Evolutionary conservation across 2,113 vertebrate species (phyloP), one percentile per base, ranked within the genome.

Genomic region (Tiliqua scincoides): DNA sequence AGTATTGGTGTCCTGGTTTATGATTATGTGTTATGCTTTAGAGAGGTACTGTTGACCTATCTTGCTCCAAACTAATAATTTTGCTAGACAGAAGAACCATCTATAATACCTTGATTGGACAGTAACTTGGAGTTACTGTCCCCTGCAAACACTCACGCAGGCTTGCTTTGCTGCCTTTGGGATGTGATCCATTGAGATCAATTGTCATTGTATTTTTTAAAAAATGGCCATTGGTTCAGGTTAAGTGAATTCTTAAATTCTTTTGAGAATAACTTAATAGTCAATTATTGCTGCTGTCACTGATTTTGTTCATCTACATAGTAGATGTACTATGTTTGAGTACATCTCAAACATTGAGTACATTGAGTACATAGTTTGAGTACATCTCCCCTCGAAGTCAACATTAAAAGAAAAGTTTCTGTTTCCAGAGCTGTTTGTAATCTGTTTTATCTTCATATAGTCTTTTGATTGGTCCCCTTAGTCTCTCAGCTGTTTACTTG

Each of bases 201-300:
- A 76, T 92, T 65, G 71, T 89, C 91, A 90, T 92, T 91, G 91
- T 89, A 89, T 93, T n/a, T n/a, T n/a, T n/a, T 95, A 93, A 88
- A 85, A 87, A 93, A 93, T 93, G 92, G 82, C 8, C 83, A 89
- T 95, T 4, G 81, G 90, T 93, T 93, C 89, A 93, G 86, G 79
- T 79, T 80, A n/a, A n/a, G n/a, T n/a, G n/a, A n/a, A n/a, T 75
- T 84, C 75, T 82, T 91, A 77, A 87, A 88, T 82, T 59, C 88
- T 68, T 27, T 73, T 15, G 57, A 85, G 82, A 88, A 80, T 43
- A 83, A 72, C 87, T 93, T 74, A 92, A 92, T 94, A 81, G 35
- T 91, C 91, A 91, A 95, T 91, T 23, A 17, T 0, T 87, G 87
- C 1, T 73, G 83, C 52, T n/a, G 27, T 40, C 37, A 79, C 91